These are phyloP conservation scores for Eulimnadia texana DNA, from an alignment of 1,140 invertebrate species.

Conservation along the genomic window DNA sequence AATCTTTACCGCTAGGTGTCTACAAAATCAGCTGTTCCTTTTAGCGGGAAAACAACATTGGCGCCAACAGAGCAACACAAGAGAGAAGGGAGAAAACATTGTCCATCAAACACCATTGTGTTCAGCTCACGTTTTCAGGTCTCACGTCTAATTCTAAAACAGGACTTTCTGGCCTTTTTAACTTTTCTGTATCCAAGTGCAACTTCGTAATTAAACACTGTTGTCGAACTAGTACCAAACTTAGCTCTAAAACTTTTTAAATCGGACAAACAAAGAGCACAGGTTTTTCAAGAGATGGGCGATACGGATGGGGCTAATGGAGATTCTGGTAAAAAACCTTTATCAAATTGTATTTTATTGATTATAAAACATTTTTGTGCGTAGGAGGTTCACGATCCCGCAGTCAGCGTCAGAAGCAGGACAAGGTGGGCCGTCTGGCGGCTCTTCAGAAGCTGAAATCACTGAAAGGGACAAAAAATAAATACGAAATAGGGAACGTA, in stretches of 20 bases:
- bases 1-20: conserved; percentile 1
- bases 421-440: conserved; percentile 53
- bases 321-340: not conserved
- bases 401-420: conserved; percentile 23
- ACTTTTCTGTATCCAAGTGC: no score
- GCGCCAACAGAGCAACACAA: not conserved
- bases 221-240: no score
- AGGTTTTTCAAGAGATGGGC: no score
- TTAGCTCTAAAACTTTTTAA: no score
- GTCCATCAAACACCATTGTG: not conserved
- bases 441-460: conserved; percentile 68
- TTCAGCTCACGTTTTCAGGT: not conserved
- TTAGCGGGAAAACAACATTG: not conserved
- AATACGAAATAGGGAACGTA: conserved; percentile 64
- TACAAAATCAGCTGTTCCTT: not conserved
- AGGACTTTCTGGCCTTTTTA: no score
- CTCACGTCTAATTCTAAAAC: not conserved
- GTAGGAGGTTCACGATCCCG: not conserved
- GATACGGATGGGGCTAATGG: no score
- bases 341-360: not conserved
- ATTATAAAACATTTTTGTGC: not conserved
- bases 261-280: no score
- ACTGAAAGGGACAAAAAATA: conserved; percentile 63
- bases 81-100: not conserved
- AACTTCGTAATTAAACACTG: no score